phyloP scores from a whole-genome alignment of 2,113 vertebrate species.

The Regulus satrapa region DNA sequence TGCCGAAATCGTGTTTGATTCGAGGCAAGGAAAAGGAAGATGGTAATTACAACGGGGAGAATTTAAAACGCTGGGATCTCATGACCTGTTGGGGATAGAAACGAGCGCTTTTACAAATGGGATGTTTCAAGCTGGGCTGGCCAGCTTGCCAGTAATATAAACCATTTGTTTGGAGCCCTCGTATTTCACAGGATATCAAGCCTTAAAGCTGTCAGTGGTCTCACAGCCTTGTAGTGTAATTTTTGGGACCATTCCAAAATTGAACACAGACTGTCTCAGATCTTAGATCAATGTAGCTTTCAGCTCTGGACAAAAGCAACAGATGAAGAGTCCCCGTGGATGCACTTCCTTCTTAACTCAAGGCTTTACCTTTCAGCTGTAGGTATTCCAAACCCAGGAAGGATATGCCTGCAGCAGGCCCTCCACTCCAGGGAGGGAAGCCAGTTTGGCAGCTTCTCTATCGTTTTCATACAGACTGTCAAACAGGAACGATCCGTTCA shows the following conservation, averaged over 20 bases:
- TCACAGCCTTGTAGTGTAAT: not conserved
- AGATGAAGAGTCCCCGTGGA: constrained; percentile 22
- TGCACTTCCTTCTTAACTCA: not conserved
- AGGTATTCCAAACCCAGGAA: constrained; percentile 46
- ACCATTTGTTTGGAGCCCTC: constrained; percentile 32
- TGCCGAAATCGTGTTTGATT: not conserved
- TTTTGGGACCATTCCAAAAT: constrained; percentile 27
- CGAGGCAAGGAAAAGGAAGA: not conserved
- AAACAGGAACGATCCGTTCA: constrained; percentile 82
- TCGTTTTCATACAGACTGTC: constrained; percentile 82
- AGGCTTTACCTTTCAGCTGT: not conserved
- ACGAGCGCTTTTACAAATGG: not conserved
- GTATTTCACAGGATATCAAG: not conserved
- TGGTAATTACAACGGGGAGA: not conserved
- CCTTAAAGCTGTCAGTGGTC: constrained; percentile 48
- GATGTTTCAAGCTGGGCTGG: not conserved
- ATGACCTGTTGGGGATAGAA: not conserved
- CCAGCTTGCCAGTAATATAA: constrained; percentile 20
- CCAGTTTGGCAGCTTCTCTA: constrained; percentile 73
- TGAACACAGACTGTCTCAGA: constrained; percentile 27
- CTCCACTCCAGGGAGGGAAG: constrained; percentile 70
- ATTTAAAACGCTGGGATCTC: not conserved
- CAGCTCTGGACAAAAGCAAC: constrained; percentile 31
- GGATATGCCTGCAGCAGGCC: constrained; percentile 86
- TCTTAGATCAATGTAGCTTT: constrained; percentile 42